phyloP scores from a whole-genome alignment of 1,140 invertebrate genomes.

The Xylocopa sonorina region DNA sequence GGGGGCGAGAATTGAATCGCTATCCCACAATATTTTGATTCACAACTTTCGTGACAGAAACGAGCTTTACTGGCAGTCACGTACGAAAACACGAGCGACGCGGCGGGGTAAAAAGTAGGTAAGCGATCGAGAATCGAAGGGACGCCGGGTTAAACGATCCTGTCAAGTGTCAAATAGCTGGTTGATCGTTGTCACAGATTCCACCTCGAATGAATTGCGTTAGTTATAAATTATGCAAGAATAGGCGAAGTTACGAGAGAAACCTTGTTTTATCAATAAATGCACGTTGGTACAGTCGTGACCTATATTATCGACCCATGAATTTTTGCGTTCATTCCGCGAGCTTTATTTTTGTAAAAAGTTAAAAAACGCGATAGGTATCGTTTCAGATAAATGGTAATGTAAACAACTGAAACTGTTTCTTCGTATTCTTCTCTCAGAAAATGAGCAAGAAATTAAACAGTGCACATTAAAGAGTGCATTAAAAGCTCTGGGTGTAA shows the following conservation, averaged over 20 bases:
- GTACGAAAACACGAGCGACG: constrained; percentile 70
- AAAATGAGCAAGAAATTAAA: background rate
- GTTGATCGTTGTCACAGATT: constrained; percentile 51
- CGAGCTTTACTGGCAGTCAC: constrained; percentile 65
- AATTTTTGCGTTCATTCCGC: too few species aligned
- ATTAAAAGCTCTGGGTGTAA: too few species aligned
- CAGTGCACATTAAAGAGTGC: too few species aligned
- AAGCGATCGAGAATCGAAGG: constrained; percentile 64
- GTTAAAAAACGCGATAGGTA: too few species aligned
- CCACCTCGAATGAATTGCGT: constrained; percentile 26
- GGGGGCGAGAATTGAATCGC: constrained; percentile 46
- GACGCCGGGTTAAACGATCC: constrained; percentile 66
- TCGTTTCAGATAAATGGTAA: too few species aligned
- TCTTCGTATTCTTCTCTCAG: background rate
- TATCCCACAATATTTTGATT: constrained; percentile 73
- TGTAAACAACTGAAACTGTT: too few species aligned
- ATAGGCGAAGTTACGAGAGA: background rate
- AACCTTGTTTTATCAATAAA: too few species aligned
- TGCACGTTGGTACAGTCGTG: too few species aligned
- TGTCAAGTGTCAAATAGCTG: constrained; percentile 72
- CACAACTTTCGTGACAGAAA: constrained; percentile 67
- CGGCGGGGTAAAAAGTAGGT: constrained; percentile 67
- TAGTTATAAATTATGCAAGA: background rate
- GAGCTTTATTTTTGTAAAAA: too few species aligned
- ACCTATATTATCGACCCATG: too few species aligned